Conservation (phyloP, 2,888 invertebrate species). For the Cremastinae sp. region DNA sequence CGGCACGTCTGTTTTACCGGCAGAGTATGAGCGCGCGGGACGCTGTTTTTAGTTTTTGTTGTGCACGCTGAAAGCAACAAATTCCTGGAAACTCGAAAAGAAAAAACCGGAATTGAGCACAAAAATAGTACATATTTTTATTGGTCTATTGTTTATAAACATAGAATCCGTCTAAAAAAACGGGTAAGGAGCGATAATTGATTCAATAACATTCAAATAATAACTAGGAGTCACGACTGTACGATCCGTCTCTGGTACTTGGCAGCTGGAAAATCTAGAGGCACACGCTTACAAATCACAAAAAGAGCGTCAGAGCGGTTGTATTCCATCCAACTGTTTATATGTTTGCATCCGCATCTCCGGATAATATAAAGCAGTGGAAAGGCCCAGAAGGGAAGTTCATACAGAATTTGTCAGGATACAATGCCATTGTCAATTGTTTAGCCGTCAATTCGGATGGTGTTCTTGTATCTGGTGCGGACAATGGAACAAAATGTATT, state of each 20-base stretch:
- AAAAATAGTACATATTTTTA: too few relatives aligned
- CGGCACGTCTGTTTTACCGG: too few relatives aligned
- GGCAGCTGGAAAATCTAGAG: slow-evolving; percentile 95
- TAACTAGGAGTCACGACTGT: slow-evolving; percentile 97
- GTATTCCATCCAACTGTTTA: slow-evolving; percentile 90
- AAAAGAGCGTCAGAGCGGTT: slow-evolving; percentile 94
- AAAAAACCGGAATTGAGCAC: too few relatives aligned
- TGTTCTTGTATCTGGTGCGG: slow-evolving; percentile 98
- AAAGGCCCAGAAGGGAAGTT: slow-evolving; percentile 98
- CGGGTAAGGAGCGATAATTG: too few relatives aligned
- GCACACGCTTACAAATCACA: slow-evolving; percentile 99
- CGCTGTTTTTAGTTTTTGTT: too few relatives aligned
- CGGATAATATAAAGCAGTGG: slow-evolving; percentile 99
- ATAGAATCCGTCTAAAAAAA: too few relatives aligned
- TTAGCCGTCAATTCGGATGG: slow-evolving; percentile 97
- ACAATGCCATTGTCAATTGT: slow-evolving; percentile 98
- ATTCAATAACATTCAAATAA: too few relatives aligned
- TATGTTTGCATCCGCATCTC: slow-evolving; percentile 98
- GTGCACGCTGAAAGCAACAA: too few relatives aligned
- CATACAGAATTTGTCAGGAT: slow-evolving; percentile 97
- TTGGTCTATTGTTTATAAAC: too few relatives aligned
- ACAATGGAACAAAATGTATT: slow-evolving; percentile 98
- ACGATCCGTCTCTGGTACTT: slow-evolving; percentile 99
- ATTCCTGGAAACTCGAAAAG: too few relatives aligned
- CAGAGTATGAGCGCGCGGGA: too few relatives aligned